A percentile compares a stretch with the other conserved stretches of the same genome.
Evolutionary conservation across 2,113 vertebrate genomes (phyloP).

Genomic region (Corythoichthys haematopterus): DNA sequence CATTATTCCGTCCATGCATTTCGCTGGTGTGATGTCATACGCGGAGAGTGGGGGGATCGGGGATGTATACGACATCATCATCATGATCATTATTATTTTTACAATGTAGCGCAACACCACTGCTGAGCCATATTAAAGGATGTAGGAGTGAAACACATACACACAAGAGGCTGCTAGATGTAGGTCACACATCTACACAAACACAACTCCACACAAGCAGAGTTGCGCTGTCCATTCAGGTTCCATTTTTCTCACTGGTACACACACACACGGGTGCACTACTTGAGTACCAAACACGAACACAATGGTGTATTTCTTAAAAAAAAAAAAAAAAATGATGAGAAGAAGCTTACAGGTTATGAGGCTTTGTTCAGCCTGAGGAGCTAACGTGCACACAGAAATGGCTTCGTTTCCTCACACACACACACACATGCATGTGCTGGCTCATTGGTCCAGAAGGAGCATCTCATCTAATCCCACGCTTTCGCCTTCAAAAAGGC

Average conservation of each 20-base stretch:
- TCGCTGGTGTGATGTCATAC: constrained; percentile 40
- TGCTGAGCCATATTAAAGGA: constrained; percentile 25
- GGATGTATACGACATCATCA: background rate
- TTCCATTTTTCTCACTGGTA: constrained; percentile 40
- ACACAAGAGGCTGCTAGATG: constrained; percentile 31
- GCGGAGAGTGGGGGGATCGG: background rate
- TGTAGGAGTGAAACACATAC: constrained; percentile 16
- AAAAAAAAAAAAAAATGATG: background rate
- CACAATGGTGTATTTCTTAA: constrained; percentile 22
- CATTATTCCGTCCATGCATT: constrained; percentile 18
- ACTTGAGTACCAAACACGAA: constrained; percentile 1
- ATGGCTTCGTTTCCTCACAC: constrained; percentile 38
- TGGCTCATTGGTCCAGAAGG: constrained; percentile 66
- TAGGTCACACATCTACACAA: constrained; percentile 41
- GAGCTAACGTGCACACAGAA: constrained; percentile 66
- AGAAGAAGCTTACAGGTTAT: constrained; percentile 58
- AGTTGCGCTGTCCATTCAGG: constrained; percentile 23
- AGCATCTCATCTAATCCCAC: constrained; percentile 70
- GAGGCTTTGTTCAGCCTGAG: constrained; percentile 62
- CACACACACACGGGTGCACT: constrained; percentile 12
- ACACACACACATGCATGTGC: constrained; percentile 20
- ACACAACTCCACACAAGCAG: constrained; percentile 18
- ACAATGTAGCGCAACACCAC: constrained; percentile 37
- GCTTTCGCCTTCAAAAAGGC: constrained; percentile 75
- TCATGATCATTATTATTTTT: constrained; percentile 45